Evolutionary conservation across 2,888 invertebrate genomes (phyloP).

Genomic region (Microplitis deprimator): DNA sequence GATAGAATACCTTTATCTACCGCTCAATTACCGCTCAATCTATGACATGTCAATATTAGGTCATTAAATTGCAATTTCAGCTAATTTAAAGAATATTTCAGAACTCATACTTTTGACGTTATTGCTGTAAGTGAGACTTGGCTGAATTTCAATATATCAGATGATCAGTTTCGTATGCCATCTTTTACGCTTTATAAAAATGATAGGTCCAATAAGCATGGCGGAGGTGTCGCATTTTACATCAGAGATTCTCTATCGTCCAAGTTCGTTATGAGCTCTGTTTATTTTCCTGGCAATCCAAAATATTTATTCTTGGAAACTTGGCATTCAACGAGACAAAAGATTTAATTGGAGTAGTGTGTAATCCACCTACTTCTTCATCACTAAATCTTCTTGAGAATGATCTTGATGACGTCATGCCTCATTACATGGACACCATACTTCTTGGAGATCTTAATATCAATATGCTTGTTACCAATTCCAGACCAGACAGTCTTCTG

Average conservation of each 20-base stretch:
- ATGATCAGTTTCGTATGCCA: conserved; percentile 7
- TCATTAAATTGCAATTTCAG: not conserved
- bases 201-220: not conserved
- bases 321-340: not conserved
- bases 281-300: not conserved
- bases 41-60: not conserved
- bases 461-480: not conserved
- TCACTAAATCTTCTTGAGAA: not conserved
- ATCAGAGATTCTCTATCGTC: not conserved
- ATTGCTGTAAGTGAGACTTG: conserved; percentile 22
- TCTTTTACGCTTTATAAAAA: not conserved
- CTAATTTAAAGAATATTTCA: not conserved
- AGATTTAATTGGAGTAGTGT: not conserved
- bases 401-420: no score
- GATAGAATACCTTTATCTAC: no score
- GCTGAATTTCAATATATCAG: conserved; percentile 14
- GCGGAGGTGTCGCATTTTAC: not conserved
- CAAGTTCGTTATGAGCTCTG: not conserved
- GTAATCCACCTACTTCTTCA: no score
- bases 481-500: conserved; percentile 4
- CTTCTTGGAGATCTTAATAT: no score
- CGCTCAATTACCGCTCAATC: not conserved
- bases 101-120: not conserved
- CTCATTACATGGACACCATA: no score
- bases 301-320: not conserved